Evolutionary conservation across 2,797 vertebrate species (phyloP).

Genomic region (Siniperca obscura): DNA sequence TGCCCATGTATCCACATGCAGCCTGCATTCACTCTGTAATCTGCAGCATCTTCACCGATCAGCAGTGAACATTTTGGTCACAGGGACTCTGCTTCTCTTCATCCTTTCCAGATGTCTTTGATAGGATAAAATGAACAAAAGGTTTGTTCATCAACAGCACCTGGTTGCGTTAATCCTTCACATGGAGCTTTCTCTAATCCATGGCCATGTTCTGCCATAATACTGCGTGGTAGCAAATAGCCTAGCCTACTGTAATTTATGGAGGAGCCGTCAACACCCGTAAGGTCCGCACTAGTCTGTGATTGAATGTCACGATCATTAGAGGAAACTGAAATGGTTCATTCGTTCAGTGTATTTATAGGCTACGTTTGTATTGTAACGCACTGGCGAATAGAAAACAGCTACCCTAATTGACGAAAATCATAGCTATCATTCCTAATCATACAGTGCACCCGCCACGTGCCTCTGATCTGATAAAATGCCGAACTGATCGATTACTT

Average conservation of each 20-base stretch:
- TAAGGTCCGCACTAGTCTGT: neutral
- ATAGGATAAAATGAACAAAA: neutral
- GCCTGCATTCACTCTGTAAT: neutral
- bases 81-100: neutral
- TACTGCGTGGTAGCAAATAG: neutral
- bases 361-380: neutral
- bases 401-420: neutral
- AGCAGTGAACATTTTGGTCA: neutral
- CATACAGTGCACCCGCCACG: neutral
- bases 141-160: slow-evolving; percentile 1
- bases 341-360: too few relatives aligned
- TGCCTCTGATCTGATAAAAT: neutral
- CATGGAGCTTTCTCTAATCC: slow-evolving; percentile 21
- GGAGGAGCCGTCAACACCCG: neutral
- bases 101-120: neutral
- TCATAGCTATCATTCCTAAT: neutral
- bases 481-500: neutral
- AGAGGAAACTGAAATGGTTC: neutral
- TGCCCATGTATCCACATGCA: neutral
- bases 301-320: neutral
- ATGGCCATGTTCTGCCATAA: neutral
- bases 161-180: slow-evolving; percentile 15
- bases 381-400: neutral
- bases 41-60: neutral
- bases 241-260: neutral